Base-by-base conservation (phyloP, 2,888 invertebrate species). In the Perdita meconis region DNA sequence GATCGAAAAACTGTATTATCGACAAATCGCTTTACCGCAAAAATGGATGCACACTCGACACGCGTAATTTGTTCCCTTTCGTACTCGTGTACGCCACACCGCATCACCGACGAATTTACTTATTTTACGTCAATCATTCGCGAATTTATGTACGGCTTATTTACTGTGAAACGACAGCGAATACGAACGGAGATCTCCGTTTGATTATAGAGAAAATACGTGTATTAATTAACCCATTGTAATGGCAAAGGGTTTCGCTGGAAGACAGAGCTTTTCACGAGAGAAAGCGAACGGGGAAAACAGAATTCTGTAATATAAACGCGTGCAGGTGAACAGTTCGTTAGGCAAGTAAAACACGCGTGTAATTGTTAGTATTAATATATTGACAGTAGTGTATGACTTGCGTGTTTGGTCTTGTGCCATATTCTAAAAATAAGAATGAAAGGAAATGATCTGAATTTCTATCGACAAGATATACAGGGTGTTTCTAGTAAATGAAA, bases 151-250 rank as follows among this genome's bases (percentile, higher is more conserved):
- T 22, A n/a, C 61, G 53, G 36, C 38, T 60, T 13, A 16, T 10
- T 65, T 40, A 12, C n/a, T n/a, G n/a, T n/a, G n/a, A n/a, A n/a
- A 6, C 12, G 16, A 26, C 24, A 5, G 12, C 61, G 50, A 38
- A 19, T 6, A 12, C 36, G 59, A 4, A 3, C 34, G 2, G 34
- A 36, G 22, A 61, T 34, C 61, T n/a, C 59, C 5, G 44, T 44
- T 44, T 60, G 44, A 60, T 60, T 60, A 47, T 50, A 19, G 19
- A 36, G 61, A 50, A 61, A 47, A 60, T 30, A n/a, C 12, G 34
- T 22, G 78, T 82, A 86, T 87, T 87, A 87, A 86, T 87, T 86
- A 87, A 86, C 82, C 80, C 76, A 69, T 75, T 80, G 82, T 82
- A 81, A 60, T 47, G 30, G 13, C 26, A 22, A 13, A 44, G 30